Evolutionary conservation across 2,113 vertebrate species (phyloP).

Genomic region (Pycnonotus jocosus): DNA sequence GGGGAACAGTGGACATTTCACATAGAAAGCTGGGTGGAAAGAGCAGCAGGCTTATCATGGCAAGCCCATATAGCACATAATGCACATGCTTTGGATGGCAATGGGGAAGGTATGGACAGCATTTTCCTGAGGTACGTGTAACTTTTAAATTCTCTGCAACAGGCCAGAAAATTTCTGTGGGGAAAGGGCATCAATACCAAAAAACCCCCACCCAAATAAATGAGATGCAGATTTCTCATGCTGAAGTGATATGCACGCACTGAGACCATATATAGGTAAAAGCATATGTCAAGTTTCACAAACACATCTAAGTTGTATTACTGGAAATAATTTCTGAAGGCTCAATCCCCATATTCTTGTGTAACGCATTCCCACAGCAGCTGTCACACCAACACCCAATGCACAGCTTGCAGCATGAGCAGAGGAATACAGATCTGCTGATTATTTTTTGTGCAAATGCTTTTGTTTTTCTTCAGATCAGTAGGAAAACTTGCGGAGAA

Average conservation of each 20-base stretch:
- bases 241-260: background rate
- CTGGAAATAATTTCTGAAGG: conserved; percentile 43
- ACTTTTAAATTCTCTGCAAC: background rate
- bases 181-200: background rate
- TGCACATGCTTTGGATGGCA: background rate
- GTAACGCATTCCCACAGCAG: conserved; percentile 34
- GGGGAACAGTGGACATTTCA: background rate
- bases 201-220: background rate
- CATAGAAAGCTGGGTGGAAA: background rate
- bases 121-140: background rate
- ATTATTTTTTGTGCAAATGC: background rate
- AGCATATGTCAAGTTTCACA: conserved; percentile 38
- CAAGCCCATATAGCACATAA: background rate
- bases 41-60: background rate
- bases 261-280: conserved; percentile 16
- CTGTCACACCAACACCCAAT: conserved; percentile 41
- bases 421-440: conserved; percentile 8
- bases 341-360: background rate
- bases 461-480: conserved; percentile 2
- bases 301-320: background rate
- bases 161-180: background rate
- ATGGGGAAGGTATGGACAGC: background rate
- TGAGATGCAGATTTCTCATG: conserved; percentile 12
- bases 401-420: background rate
- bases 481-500: background rate